phyloP scores from a whole-genome alignment of 30 jellyfish, hydroid and myxozoan species.

The Chrysaora quinquecirrha region DNA sequence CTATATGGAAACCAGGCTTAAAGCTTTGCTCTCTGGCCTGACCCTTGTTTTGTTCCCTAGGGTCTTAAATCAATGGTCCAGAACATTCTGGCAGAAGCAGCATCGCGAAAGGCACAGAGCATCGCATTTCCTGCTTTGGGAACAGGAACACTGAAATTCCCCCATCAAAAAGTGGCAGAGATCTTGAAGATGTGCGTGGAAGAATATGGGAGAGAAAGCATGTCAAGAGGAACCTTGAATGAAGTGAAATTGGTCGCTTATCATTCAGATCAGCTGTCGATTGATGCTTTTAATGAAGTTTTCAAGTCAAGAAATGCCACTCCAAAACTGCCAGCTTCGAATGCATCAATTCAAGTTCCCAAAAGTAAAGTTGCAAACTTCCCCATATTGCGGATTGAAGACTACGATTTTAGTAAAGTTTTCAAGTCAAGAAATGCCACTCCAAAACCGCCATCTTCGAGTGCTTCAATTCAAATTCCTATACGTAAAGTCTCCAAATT shows the following conservation, averaged over 20 bases:
- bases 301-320: not conserved
- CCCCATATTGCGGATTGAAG: not conserved
- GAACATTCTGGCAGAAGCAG: constrained; percentile 16
- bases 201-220: not conserved
- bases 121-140: constrained; percentile 64
- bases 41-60: not conserved
- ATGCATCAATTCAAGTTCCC: too few species aligned
- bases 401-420: constrained; percentile 12
- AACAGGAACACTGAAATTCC: constrained; percentile 43
- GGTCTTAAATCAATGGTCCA: constrained; percentile 1
- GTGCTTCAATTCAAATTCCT: too few species aligned
- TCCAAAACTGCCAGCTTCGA: not conserved
- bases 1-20: too few species aligned
- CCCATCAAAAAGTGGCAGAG: constrained; percentile 47
- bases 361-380: too few species aligned
- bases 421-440: not conserved
- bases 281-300: constrained; percentile 21
- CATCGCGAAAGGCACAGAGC: not conserved
- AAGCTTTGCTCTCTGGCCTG: not conserved
- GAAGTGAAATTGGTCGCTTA: constrained; percentile 45
- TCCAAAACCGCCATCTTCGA: not conserved
- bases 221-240: not conserved
- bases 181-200: constrained; percentile 19
- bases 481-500: too few species aligned
- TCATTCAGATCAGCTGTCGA: constrained; percentile 15